A percentile compares a stretch with the other conserved stretches of the same genome.
phyloP scores from a whole-genome alignment of 2,888 invertebrate genomes.

The Eugnorisma glareosa region DNA sequence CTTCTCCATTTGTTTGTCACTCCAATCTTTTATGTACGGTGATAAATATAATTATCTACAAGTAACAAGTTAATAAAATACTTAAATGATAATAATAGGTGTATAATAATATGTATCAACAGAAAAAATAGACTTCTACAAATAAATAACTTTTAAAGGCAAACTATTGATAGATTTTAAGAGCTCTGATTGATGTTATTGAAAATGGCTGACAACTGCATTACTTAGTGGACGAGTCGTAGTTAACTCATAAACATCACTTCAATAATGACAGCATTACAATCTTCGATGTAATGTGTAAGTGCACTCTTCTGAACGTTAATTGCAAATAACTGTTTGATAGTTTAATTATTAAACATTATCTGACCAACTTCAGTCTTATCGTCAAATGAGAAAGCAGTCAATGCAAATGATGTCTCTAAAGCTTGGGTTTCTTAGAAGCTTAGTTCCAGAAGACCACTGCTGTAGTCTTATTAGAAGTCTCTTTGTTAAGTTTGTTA shows the following conservation, averaged over 20 bases:
- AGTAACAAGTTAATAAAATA: background rate
- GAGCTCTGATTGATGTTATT: constrained; percentile 22
- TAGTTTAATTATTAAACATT: background rate
- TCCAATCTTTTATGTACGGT: background rate
- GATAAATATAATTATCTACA: background rate
- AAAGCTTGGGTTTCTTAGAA: background rate
- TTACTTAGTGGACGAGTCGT: no score
- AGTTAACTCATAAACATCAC: background rate
- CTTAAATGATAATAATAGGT: background rate
- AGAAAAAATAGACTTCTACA: background rate
- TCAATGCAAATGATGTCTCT: background rate
- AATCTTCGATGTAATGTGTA: background rate
- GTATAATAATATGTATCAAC: background rate
- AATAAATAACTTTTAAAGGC: constrained; percentile 22
- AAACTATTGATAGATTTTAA: constrained; percentile 43
- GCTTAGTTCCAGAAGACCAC: background rate
- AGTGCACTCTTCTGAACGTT: constrained; percentile 6
- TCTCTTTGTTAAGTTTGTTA: background rate
- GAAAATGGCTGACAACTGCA: constrained; percentile 16
- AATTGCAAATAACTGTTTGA: background rate
- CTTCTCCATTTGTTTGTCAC: background rate
- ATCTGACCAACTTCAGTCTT: background rate
- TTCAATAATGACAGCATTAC: background rate
- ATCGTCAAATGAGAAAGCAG: no score
- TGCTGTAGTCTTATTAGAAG: background rate